Conservation (phyloP, 2,113 vertebrate genomes). For the Dicaeum eximium region DNA sequence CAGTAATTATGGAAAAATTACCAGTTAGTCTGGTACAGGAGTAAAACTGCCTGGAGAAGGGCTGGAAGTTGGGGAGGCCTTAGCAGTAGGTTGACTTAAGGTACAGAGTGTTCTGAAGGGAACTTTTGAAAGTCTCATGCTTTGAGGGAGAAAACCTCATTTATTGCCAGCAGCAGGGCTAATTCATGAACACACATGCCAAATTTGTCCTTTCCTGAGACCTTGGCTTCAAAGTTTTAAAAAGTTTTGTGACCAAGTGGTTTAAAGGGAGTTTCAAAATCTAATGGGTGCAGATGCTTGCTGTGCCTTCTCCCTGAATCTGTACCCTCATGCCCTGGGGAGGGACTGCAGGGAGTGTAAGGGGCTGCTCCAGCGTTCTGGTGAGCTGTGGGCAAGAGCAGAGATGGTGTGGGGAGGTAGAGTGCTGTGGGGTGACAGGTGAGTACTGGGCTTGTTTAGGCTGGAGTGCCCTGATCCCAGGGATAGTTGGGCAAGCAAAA, state of each 20-base stretch:
- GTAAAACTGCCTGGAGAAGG: not conserved
- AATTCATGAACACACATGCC: not conserved
- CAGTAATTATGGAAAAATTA: not conserved
- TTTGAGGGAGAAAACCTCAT: not conserved
- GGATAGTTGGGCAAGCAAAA: not conserved
- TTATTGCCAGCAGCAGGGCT: not conserved
- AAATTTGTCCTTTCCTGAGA: rapidly evolving
- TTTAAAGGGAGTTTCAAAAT: not conserved
- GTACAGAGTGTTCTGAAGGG: not conserved
- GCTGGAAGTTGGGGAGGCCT: not conserved
- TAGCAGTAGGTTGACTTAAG: not conserved
- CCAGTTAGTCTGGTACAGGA: not conserved
- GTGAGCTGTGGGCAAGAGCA: not conserved
- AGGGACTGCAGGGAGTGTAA: not conserved
- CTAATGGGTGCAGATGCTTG: not conserved
- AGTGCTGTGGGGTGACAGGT: rapidly evolving
- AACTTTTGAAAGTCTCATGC: not conserved
- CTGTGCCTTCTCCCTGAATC: not conserved
- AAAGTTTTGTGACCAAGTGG: not conserved
- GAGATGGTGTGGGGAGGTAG: not conserved
- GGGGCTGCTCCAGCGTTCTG: rapidly evolving
- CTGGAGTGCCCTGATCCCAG: not conserved
- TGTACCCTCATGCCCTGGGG: not conserved
- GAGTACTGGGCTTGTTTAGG: not conserved
- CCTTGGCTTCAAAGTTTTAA: not conserved